phyloP scores from a whole-genome alignment of 2,888 invertebrate species.

The Alloplasta piceator region DNA sequence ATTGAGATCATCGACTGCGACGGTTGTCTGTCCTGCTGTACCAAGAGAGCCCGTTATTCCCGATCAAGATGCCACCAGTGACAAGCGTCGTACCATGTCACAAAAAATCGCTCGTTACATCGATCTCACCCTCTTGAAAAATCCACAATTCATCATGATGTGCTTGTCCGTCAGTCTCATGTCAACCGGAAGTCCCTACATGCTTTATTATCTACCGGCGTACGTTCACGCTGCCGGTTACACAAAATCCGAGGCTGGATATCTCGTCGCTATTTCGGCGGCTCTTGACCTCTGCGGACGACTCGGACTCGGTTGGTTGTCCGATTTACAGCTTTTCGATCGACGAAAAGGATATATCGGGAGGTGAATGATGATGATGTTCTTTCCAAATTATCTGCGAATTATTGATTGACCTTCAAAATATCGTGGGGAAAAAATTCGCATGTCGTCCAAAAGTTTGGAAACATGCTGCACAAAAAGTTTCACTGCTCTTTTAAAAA shows the following conservation, averaged over 20 bases:
- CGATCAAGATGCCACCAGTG: constrained; percentile 64
- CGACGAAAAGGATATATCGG: constrained; percentile 89
- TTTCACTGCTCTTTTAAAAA: too few species aligned
- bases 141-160: constrained; percentile 89
- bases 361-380: constrained; percentile 84
- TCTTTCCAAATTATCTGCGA: too few species aligned
- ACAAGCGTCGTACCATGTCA: constrained; percentile 71
- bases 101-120: constrained; percentile 85
- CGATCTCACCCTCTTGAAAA: constrained; percentile 88
- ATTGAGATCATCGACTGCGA: constrained; percentile 74
- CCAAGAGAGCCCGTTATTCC: constrained; percentile 48
- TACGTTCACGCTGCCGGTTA: constrained; percentile 89
- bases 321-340: constrained; percentile 89
- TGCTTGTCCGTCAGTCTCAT: constrained; percentile 90
- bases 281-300: constrained; percentile 89
- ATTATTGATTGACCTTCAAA: too few species aligned
- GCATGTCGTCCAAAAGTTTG: too few species aligned
- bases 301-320: constrained; percentile 89
- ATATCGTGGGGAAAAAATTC: too few species aligned
- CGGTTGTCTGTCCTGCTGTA: constrained; percentile 72
- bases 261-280: constrained; percentile 90
- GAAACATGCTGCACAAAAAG: too few species aligned
- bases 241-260: constrained; percentile 86
- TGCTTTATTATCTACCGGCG: constrained; percentile 90
- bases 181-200: constrained; percentile 91